phyloP scores from a whole-genome alignment of 1,140 invertebrate genomes.

The Danaus melanippus region DNA sequence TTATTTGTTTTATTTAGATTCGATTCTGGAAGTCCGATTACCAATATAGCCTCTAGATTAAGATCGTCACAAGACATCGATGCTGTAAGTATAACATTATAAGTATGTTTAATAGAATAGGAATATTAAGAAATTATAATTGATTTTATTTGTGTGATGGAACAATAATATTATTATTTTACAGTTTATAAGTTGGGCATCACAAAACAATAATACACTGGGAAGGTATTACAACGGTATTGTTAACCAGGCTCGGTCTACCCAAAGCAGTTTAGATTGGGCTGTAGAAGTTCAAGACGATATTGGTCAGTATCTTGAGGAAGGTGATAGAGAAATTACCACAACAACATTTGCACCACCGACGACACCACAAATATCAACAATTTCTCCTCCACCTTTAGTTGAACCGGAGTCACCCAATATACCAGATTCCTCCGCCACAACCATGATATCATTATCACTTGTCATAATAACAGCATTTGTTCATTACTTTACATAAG shows the following conservation, averaged over 20 bases:
- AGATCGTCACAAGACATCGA: slow-evolving; percentile 33
- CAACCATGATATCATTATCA: slow-evolving; percentile 35
- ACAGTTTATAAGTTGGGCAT: slow-evolving; percentile 48
- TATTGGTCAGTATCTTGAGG: slow-evolving; percentile 34
- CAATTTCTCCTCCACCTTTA: slow-evolving; percentile 17
- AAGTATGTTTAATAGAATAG: no score
- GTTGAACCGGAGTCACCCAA: slow-evolving; percentile 21
- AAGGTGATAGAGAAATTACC: slow-evolving; percentile 20
- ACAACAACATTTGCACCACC: slow-evolving; percentile 9
- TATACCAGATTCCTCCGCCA: slow-evolving; percentile 21
- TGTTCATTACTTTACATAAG: no score
- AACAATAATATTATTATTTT: slow-evolving; percentile 16
- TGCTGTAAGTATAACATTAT: slow-evolving; percentile 26
- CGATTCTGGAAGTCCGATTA: slow-evolving; percentile 28
- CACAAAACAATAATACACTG: slow-evolving; percentile 19
- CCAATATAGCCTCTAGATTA: slow-evolving; percentile 42
- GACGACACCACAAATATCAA: slow-evolving; percentile 7
- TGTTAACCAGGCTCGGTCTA: slow-evolving; percentile 17
- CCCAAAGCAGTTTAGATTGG: slow-evolving; percentile 23
- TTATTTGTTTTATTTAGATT: slow-evolving; percentile 30
- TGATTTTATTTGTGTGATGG: background rate
- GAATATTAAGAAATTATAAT: slow-evolving; percentile 10
- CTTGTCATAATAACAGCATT: slow-evolving; percentile 13
- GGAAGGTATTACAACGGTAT: slow-evolving; percentile 23
- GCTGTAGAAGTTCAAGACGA: slow-evolving; percentile 29